phyloP scores from a whole-genome alignment of 2,888 invertebrate species.

The Papilio demoleus region DNA sequence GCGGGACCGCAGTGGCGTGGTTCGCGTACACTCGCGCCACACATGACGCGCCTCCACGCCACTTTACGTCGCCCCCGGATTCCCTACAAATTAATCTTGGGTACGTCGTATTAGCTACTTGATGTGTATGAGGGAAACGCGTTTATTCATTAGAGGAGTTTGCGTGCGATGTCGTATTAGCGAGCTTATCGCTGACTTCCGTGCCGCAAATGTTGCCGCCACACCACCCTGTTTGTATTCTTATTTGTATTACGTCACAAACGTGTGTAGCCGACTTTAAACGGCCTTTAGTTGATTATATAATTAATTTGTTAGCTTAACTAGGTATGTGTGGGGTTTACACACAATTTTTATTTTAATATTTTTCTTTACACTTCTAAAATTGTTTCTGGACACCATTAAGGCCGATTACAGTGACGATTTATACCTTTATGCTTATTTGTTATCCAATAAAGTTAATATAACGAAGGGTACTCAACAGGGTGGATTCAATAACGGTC shows the following conservation, averaged over 20 bases:
- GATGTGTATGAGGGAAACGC: constrained; percentile 23
- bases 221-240: not conserved
- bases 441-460: not conserved
- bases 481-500: not conserved
- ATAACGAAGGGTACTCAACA: constrained; percentile 4
- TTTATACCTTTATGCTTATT: too few species aligned
- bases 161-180: constrained; percentile 17
- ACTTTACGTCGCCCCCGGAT: constrained; percentile 37
- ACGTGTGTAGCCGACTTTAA: not conserved
- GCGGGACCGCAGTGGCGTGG: not conserved
- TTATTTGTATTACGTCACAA: not conserved
- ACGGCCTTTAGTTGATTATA: not conserved
- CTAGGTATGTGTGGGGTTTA: not conserved
- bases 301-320: not conserved
- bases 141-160: constrained; percentile 33
- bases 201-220: constrained; percentile 12
- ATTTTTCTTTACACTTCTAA: too few species aligned
- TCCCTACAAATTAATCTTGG: constrained; percentile 38
- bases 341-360: too few species aligned
- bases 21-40: constrained; percentile 34
- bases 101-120: constrained; percentile 32
- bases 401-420: too few species aligned
- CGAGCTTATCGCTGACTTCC: constrained; percentile 16
- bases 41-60: constrained; percentile 33
- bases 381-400: too few species aligned